Percentiles rank a stretch among this genome's conserved stretches.
These are phyloP conservation scores for Sarcophaga variegata DNA, from an alignment of 2,888 invertebrate genomes.

Conservation along the genomic window DNA sequence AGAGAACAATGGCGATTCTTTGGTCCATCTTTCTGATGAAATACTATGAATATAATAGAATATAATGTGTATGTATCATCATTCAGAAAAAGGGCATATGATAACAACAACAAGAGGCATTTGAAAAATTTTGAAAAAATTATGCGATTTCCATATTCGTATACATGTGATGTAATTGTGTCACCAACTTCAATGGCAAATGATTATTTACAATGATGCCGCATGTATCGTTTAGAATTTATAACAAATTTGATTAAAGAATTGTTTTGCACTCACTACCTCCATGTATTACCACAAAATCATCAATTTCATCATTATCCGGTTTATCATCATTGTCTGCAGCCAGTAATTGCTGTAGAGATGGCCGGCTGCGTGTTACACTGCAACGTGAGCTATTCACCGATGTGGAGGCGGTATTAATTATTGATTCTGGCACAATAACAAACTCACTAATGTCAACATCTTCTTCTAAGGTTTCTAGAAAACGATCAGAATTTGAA, in stretches of 20 bases:
- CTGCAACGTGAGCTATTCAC: constrained; percentile 63
- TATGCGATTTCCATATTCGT: too few species aligned
- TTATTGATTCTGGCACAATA: constrained; percentile 24
- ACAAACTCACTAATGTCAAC: constrained; percentile 61
- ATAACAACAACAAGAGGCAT: too few species aligned
- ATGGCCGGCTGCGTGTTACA: constrained; percentile 49
- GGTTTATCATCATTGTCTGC: neutral
- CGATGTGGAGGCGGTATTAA: constrained; percentile 71
- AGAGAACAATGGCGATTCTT: too few species aligned
- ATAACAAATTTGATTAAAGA: neutral
- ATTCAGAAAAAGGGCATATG: too few species aligned
- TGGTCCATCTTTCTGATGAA: too few species aligned
- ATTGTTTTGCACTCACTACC: constrained; percentile 40
- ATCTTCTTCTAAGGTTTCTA: constrained; percentile 80
- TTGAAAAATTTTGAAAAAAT: too few species aligned
- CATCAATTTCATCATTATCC: constrained; percentile 26
- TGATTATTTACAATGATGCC: neutral
- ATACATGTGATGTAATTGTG: too few species aligned
- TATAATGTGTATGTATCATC: too few species aligned
- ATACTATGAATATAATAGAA: too few species aligned
- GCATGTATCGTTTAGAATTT: neutral
- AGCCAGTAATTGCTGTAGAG: constrained; percentile 54
- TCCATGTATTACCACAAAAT: constrained; percentile 63
- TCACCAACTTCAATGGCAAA: neutral
- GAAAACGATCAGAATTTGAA: constrained; percentile 81